These are phyloP conservation scores for Lichenostomus cassidix DNA, from an alignment of 2,113 vertebrate species.

Conservation along the genomic window DNA sequence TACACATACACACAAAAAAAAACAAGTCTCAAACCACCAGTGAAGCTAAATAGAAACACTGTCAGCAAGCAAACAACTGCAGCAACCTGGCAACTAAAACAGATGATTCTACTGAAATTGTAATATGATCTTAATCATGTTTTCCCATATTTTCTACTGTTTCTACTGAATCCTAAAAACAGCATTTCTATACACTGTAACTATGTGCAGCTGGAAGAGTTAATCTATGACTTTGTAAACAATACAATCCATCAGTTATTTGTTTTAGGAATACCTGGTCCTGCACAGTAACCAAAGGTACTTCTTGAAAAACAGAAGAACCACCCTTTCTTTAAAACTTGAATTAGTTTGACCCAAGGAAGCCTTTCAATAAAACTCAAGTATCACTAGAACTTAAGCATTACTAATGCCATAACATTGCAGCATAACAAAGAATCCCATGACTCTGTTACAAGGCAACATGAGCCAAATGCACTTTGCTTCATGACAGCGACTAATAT, in stretches of 20 bases:
- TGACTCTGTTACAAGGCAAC: not conserved
- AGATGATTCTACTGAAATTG: not conserved
- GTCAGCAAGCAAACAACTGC: not conserved
- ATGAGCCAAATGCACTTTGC: not conserved
- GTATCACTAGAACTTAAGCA: not conserved
- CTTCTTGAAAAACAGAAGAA: not conserved
- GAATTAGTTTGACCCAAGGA: not conserved
- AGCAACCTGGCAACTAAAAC: not conserved
- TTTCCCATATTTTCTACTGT: not conserved
- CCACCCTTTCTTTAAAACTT: not conserved
- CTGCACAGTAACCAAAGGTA: not conserved
- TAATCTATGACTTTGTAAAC: not conserved
- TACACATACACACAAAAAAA: not conserved
- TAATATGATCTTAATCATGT: not conserved
- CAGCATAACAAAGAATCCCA: not conserved
- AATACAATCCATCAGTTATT: not conserved
- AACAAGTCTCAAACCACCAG: not conserved
- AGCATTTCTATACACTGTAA: not conserved
- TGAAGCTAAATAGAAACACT: not conserved
- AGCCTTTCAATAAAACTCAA: not conserved
- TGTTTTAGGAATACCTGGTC: not conserved
- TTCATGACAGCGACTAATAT: not conserved
- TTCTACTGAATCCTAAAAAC: not conserved
- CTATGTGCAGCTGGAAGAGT: not conserved
- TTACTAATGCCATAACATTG: not conserved